These are phyloP conservation scores for Syngnathus floridae DNA, from an alignment of 2,113 vertebrate genomes.

Conservation along the genomic window DNA sequence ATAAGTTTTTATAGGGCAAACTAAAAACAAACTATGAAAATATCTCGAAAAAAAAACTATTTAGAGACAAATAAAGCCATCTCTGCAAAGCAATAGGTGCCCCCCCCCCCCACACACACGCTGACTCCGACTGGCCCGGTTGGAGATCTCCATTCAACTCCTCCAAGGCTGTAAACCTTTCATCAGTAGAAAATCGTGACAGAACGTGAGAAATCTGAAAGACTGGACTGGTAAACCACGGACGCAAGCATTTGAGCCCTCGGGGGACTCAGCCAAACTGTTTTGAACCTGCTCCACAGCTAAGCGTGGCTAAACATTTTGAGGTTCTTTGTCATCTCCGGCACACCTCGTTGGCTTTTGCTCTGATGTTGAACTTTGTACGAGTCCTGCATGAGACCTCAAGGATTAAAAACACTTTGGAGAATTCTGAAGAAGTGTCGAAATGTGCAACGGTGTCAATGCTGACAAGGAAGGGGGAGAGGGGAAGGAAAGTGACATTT, in stretches of 20 bases:
- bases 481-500: neutral
- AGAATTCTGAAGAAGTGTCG: neutral
- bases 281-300: neutral
- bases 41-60: no score
- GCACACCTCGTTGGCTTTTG: conserved; percentile 46
- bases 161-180: neutral
- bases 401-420: neutral
- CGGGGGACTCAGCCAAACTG: neutral
- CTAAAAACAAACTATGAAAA: no score
- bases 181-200: no score
- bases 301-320: neutral
- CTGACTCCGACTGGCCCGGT: no score
- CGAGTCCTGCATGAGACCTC: conserved; percentile 11
- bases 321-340: conserved; percentile 42
- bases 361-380: conserved; percentile 24
- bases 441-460: neutral
- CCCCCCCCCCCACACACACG: no score
- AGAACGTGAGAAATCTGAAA: no score
- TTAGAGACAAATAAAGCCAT: no score
- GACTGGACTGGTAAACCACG: no score
- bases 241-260: neutral
- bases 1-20: no score
- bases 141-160: no score
- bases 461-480: neutral
- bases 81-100: neutral